A percentile compares a stretch with the other conserved stretches of the same genome.
Evolutionary conservation across 2,113 vertebrate species (phyloP).

Genomic region (Coptodon rendalli): DNA sequence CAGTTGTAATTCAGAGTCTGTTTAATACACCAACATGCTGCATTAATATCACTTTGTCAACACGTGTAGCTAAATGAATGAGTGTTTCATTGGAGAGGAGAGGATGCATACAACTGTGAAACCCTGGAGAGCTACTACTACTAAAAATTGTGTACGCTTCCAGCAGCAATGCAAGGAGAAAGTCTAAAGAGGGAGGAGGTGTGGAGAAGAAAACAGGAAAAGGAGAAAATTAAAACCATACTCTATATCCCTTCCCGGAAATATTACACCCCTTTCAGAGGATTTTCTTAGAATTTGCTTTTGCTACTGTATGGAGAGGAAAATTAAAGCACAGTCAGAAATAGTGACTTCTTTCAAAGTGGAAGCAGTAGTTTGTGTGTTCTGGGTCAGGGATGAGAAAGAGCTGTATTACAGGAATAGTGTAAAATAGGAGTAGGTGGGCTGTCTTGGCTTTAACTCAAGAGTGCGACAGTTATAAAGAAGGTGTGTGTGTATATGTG

Average conservation of each 20-base stretch:
- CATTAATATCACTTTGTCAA: not conserved
- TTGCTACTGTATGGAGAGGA: not conserved
- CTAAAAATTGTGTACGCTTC: not conserved
- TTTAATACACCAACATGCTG: not conserved
- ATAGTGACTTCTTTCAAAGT: conserved; percentile 16
- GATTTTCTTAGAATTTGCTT: conserved; percentile 28
- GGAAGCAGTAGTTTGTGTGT: conserved; percentile 4
- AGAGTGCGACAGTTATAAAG: not conserved
- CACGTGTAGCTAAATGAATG: not conserved
- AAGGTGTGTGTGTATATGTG: conserved; percentile 1
- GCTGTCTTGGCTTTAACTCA: not conserved
- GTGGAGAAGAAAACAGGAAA: conserved; percentile 16
- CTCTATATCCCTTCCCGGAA: conserved; percentile 24
- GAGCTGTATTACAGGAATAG: not conserved
- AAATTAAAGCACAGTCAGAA: conserved; percentile 42
- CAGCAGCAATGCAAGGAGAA: not conserved
- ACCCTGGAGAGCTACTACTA: not conserved
- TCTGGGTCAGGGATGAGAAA: not conserved
- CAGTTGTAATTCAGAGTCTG: not conserved
- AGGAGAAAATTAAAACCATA: conserved; percentile 58
- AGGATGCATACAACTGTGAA: not conserved
- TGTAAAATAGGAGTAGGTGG: not conserved
- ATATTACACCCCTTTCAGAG: conserved; percentile 11
- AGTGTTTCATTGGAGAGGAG: not conserved
- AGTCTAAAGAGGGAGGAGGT: not conserved